Percentiles rank a stretch among this genome's conserved stretches.
phyloP scores from a whole-genome alignment of 1,140 invertebrate species.

The Drosophila melanogaster region Release_6_plus_ISO1_MT NT_037436.4:968501-969000 shows the following conservation, averaged over 20 bases:
- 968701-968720: neutral
- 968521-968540: constrained; percentile 57
- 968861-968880: constrained; percentile 15
- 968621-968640: constrained; percentile 31
- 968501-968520: constrained; percentile 34
- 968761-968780: neutral
- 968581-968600: constrained; percentile 44
- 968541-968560: constrained; percentile 79
- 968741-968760: constrained; percentile 8
- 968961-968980: constrained; percentile 55
- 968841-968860: constrained; percentile 71
- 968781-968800: constrained; percentile 3
- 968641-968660: constrained; percentile 59
- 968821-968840: constrained; percentile 68
- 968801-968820: constrained; percentile 19
- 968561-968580: constrained; percentile 74
- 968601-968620: constrained; percentile 14
- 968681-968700: constrained; percentile 59
- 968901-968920: constrained; percentile 81
- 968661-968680: constrained; percentile 73
- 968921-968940: constrained; percentile 81
- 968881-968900: constrained; percentile 55
- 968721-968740: neutral
- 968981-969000: constrained; percentile 51
- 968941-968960: constrained; percentile 83